Conservation (phyloP, 2,888 invertebrate genomes). For the Trypoxylon attenuatum region DNA sequence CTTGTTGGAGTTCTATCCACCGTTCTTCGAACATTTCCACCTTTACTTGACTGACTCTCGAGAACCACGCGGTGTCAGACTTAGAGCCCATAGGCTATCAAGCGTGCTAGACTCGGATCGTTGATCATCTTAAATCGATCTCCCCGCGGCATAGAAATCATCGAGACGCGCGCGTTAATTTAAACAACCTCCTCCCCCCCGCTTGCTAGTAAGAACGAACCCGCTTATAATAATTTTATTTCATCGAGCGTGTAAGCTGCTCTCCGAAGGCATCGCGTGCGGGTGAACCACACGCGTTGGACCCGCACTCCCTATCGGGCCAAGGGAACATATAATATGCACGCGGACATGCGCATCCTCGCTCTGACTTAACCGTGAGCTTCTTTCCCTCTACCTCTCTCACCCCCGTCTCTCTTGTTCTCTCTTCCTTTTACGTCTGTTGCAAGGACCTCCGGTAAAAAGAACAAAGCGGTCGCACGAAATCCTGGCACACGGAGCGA, state of each 20-base stretch:
- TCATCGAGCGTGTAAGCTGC: slow-evolving; percentile 37
- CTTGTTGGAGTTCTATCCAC: neutral
- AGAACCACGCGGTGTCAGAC: too few relatives aligned
- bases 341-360: slow-evolving; percentile 33
- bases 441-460: neutral
- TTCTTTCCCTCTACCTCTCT: neutral
- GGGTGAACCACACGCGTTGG: slow-evolving; percentile 24
- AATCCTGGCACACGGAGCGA: neutral
- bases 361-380: neutral
- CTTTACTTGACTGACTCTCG: too few relatives aligned
- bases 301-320: slow-evolving; percentile 15
- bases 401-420: neutral
- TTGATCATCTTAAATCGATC: slow-evolving; percentile 27
- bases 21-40: too few relatives aligned
- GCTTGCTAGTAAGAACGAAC: slow-evolving; percentile 37
- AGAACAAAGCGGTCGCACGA: neutral
- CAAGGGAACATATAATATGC: slow-evolving; percentile 35
- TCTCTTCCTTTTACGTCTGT: too few relatives aligned
- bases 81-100: too few relatives aligned
- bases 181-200: slow-evolving; percentile 16
- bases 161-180: slow-evolving; percentile 20
- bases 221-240: slow-evolving; percentile 43
- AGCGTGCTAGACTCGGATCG: too few relatives aligned
- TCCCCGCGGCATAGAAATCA: slow-evolving; percentile 8
- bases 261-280: slow-evolving; percentile 30